phyloP scores from a whole-genome alignment of 2,797 vertebrate genomes.

The Lepidocolaptes lacrymiger region DNA sequence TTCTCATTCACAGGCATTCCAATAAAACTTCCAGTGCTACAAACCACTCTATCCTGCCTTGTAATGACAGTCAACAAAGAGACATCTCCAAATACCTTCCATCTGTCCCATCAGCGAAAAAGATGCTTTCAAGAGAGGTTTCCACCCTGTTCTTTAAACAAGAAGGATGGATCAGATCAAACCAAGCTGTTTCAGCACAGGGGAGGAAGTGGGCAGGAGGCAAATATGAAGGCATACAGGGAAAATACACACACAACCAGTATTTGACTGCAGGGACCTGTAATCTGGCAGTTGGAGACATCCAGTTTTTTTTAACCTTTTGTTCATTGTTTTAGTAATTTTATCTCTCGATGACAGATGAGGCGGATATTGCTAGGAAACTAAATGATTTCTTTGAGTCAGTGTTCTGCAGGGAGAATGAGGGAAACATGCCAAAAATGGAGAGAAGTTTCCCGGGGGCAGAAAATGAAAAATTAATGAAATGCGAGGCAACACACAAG shows the following conservation, averaged over 20 bases:
- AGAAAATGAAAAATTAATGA: slow-evolving; percentile 71
- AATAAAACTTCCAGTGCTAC: background rate
- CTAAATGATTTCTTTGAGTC: slow-evolving; percentile 66
- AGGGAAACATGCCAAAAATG: slow-evolving; percentile 56
- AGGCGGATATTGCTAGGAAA: slow-evolving; percentile 71
- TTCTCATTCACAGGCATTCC: background rate
- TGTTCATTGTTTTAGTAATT: slow-evolving; percentile 71
- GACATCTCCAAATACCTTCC: background rate
- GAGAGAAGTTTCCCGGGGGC: slow-evolving; percentile 59
- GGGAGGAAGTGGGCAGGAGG: background rate
- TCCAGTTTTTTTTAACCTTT: slow-evolving; percentile 54
- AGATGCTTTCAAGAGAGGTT: background rate
- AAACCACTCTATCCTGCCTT: background rate
- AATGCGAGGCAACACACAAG: slow-evolving; percentile 54
- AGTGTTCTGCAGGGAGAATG: slow-evolving; percentile 48
- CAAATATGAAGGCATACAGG: background rate
- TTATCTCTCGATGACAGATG: slow-evolving; percentile 71
- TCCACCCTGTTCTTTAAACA: background rate
- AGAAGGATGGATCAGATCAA: background rate
- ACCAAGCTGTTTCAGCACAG: background rate
- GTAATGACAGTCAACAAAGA: background rate
- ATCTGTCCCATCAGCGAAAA: background rate
- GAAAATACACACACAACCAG: background rate
- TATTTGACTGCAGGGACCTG: slow-evolving; percentile 34
- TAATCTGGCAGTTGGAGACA: slow-evolving; percentile 14